Base-by-base conservation (phyloP, 2,888 invertebrate species). In the Mesorhabditis sp. region DNA sequence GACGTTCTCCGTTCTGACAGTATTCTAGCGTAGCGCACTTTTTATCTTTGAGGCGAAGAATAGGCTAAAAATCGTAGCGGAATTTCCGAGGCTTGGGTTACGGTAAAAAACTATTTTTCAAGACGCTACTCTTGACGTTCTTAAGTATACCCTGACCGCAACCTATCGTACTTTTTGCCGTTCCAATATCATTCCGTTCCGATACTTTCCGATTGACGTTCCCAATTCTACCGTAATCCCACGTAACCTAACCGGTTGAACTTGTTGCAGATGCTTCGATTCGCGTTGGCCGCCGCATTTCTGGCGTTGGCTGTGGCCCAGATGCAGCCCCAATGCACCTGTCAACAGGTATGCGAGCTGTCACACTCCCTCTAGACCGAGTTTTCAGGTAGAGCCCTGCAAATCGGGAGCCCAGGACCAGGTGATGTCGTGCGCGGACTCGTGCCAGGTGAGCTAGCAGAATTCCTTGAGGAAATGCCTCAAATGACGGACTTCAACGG, bases 381-480 rank as follows among this genome's bases (percentile, higher is more conserved):
- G 2, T 50, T 2, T 50, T 50, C n/a, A 50, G 58, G 58, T 50
- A n/a, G 58, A 50, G n/a, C 58, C 77, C 41, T 82, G 82, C 69
- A 65, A 75, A 6, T 62, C 65, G 6, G 42, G 50, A 6, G 76
- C 75, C 28, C 70, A 70, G 13, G 70, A 69, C 43, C 74, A 76
- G n/a, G 70, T 83, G 62, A 74, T 81, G 66, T 75, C 80, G 43
- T 83, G 83, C 67, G 82, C 79, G 15, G 82, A 83, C 69, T 71
- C 76, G 42, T 83, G 83, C 72, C 80, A 82, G 69, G 78, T 79
- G 7, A 45, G 6, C 6, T 15, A 15, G 15, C 15, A 62, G 63
- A n/a, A 62, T n/a, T 62, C 41, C 41, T 62, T n/a, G 13, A 7
- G 28, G 28, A 28, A 28, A 2, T 28, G 28, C 28, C 28, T 28